phyloP scores from a whole-genome alignment of 2,888 invertebrate species.

The Copidosoma aretas region DNA sequence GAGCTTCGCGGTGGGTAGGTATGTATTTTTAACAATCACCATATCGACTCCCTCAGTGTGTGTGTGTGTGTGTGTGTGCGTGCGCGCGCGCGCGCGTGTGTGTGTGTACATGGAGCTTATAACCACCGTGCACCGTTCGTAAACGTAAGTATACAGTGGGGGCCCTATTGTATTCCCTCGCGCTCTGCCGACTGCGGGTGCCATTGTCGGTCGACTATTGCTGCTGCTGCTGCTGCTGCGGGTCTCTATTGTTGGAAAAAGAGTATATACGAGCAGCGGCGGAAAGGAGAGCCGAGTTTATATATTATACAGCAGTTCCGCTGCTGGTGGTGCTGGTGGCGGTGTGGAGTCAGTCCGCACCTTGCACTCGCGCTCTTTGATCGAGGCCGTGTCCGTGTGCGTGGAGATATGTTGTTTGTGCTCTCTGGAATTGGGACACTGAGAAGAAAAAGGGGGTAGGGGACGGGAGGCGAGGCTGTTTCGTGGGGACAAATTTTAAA shows the following conservation, averaged over 20 bases:
- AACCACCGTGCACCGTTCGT: not conserved
- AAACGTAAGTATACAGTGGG: not conserved
- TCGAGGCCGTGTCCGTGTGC: no score
- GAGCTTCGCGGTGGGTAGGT: not conserved
- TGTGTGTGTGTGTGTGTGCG: not conserved
- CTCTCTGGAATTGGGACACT: no score
- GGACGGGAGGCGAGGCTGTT: no score
- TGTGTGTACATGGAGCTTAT: not conserved
- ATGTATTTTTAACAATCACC: not conserved
- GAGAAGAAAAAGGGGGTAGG: no score
- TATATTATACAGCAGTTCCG: not conserved
- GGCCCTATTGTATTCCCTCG: not conserved
- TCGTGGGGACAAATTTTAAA: no score
- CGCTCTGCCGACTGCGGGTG: not conserved
- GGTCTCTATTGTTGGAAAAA: conserved; percentile 1
- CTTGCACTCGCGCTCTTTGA: not conserved
- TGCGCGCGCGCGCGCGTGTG: not conserved
- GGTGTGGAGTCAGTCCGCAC: not conserved
- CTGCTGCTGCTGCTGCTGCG: not conserved
- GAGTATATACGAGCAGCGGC: no score
- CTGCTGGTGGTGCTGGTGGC: not conserved
- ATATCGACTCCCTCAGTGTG: not conserved
- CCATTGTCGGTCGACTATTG: not conserved
- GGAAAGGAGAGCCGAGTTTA: no score
- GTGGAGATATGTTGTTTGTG: no score